Percentiles rank a stretch among this genome's conserved stretches.
Evolutionary conservation across 35 echinoderm and acorn worm genomes (phyloP).

Genomic region (Apostichopus japonicus): DNA sequence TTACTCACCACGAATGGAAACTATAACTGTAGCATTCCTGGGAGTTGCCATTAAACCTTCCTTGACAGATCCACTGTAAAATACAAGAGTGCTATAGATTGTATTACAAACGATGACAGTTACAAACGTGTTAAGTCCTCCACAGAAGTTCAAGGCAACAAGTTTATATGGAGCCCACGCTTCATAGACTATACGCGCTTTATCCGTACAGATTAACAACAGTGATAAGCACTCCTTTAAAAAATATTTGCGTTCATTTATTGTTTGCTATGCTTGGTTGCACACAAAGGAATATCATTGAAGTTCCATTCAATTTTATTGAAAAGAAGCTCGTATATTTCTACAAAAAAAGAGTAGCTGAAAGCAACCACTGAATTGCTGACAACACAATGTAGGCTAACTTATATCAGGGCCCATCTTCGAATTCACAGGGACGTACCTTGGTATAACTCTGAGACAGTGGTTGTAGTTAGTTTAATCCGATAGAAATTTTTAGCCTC

Average conservation of each 20-base stretch:
- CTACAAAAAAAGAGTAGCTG: no score
- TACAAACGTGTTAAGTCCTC: no score
- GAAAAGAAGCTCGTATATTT: no score
- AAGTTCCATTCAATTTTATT: not conserved
- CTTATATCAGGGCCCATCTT: no score
- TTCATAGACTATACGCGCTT: not conserved
- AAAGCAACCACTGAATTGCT: no score
- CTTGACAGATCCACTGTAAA: not conserved
- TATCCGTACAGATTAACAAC: not conserved
- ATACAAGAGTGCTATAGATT: no score
- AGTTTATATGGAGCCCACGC: not conserved
- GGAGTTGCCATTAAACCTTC: not conserved
- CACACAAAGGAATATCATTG: not conserved
- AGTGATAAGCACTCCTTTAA: not conserved
- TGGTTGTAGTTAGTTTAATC: no score
- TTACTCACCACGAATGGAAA: not conserved
- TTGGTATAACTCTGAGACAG: no score
- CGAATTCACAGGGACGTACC: no score
- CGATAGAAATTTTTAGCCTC: no score
- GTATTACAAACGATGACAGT: no score
- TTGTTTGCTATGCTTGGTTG: not conserved
- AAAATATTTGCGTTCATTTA: not conserved
- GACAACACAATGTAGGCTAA: no score
- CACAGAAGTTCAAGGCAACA: not conserved
- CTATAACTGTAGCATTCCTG: not conserved